Evolutionary conservation across 2,888 invertebrate genomes (phyloP), one percentile per base, ranked within the genome.

Genomic region (Spodoptera exigua): DNA sequence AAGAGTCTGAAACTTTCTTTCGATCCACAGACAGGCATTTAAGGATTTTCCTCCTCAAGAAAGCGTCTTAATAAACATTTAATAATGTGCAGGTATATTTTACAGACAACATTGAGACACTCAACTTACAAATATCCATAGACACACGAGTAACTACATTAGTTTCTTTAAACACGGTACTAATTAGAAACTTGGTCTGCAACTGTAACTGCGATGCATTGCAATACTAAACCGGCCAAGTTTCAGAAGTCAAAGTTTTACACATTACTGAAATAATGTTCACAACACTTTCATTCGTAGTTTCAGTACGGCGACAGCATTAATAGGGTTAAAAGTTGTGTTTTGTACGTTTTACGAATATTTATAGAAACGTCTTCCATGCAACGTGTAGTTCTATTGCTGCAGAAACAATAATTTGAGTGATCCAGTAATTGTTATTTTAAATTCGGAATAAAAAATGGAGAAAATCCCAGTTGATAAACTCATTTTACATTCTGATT

Each of bases 161-260:
- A 44, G 32, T 60, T 70, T 67, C 66, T 75, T 75, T 60, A 74
- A 76, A 63, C 48, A 48, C 14, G 43, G 56, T 62, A 66, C 76
- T 80, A 79, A 83, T 82, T 83, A 82, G 60, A 69, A 82, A 82
- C 74, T 83, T 70, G 18, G 36, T 68, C 67, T 59, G 32, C 56
- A 44, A 52, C 40, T 43, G 56, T 55, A 49, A 68, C 55, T 65
- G 52, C 64, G 36, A 72, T 63, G 70, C 70, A 71, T 69, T 61
- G 76, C 70, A 59, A 55, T 61, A 63, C 55, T 61, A 60, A 18
- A 27, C 21, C 21, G 9, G 43, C 58, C 36, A 60, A 72, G 55
- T 71, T 68, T 36, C 57, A 37, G 40, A 51, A 34, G 57, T 32
- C 41, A 34, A 60, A 69, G 55, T 72, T 69, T 54, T 39, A 58